Conservation (phyloP, 2,113 vertebrate species). For the Perca fluviatilis region DNA sequence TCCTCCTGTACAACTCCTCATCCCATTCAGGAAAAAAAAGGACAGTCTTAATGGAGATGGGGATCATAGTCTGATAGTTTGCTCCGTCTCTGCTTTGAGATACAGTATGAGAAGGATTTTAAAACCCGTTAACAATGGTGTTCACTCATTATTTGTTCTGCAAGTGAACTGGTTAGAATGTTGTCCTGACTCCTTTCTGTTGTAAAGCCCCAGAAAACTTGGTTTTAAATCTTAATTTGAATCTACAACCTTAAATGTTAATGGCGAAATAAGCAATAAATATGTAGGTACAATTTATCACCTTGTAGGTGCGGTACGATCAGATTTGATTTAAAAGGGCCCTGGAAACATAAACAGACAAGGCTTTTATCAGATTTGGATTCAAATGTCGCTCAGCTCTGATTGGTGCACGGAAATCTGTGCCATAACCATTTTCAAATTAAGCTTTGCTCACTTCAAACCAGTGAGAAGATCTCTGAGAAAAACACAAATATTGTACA, state of each 20-base stretch:
- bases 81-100: slow-evolving; percentile 15
- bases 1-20: slow-evolving; percentile 46
- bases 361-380: not conserved
- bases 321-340: not conserved
- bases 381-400: not conserved
- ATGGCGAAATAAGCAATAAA: not conserved
- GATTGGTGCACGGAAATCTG: not conserved
- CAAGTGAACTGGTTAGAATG: not conserved
- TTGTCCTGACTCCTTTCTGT: not conserved
- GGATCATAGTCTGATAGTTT: slow-evolving; percentile 21
- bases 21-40: slow-evolving; percentile 62
- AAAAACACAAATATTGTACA: not conserved
- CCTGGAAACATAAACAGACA: not conserved
- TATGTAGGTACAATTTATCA: not conserved
- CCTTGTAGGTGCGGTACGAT: not conserved
- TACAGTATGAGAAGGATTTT: not conserved
- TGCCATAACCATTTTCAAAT: not conserved
- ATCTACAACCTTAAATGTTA: not conserved
- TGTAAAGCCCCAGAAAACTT: not conserved
- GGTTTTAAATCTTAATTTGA: not conserved
- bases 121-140: not conserved
- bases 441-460: not conserved
- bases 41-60: slow-evolving; percentile 29
- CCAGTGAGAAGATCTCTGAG: not conserved
- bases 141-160: not conserved